Evolutionary conservation across 1,140 invertebrate species (phyloP), one percentile per base, ranked within the genome.

Genomic region (Chymomyza costata): DNA sequence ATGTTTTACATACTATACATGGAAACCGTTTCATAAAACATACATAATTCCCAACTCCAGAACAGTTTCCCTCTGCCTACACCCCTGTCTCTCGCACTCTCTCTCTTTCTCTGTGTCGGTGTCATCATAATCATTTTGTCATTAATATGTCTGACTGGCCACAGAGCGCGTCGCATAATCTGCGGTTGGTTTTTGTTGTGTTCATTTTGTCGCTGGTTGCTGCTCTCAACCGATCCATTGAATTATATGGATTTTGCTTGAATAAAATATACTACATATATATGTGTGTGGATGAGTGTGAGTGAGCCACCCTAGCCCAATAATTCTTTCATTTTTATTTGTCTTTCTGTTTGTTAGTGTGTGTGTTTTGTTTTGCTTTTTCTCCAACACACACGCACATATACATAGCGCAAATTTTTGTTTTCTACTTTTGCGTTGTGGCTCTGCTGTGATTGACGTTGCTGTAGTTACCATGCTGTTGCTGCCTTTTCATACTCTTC

Each of bases 91-190:
- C 6, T 21, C 13, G 6, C 10, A 1, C 19, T 45, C n/a, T 10
- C 43, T 25, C 31, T 6, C 11, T 47, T 19, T 14, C 38, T 34
- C 19, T 34, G 18, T 19, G 43, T 68, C 67, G 64, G 66, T 83
- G 73, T 83, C 73, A 71, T 76, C 73, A 81, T 83, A 81, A 83
- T 83, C 80, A 83, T 83, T 83, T 83, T 71, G 80, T 76, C 80
- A 83, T 83, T 74, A 83, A 83, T 83, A 80, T 82, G 71, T 83
- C 65, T 82, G 66, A 66, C 63, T 68, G 63, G 56, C 60, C 73
- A 80, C 73, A 80, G 32, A 55, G 50, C 55, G 54, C 34, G 48
- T 48, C 68, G 51, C 65, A 69, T 74, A 74, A 74, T 74, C 65
- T 70, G 71, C 71, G 71, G 73, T 71, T 64, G 78, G 66, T 71